A percentile compares a stretch with the other conserved stretches of the same genome.
phyloP scores from a whole-genome alignment of 2,113 vertebrate genomes.

The Hypocryptadius cinnamomeus region DNA sequence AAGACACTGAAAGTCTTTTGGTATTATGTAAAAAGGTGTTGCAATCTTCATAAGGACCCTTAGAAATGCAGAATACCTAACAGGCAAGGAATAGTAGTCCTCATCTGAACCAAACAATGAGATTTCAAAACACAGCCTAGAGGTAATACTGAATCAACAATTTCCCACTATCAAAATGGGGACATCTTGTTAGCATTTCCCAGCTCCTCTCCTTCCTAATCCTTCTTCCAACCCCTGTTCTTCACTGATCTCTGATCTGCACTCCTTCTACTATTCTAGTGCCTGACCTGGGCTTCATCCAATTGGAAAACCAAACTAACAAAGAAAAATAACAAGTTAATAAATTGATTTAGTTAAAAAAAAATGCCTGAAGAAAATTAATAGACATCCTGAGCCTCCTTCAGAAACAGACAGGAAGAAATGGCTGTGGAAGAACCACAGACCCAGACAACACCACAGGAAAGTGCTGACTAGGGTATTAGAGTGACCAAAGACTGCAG shows the following conservation, averaged over 20 bases:
- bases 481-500: neutral
- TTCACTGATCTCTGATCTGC: neutral
- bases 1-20: neutral
- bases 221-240: neutral
- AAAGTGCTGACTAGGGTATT: neutral
- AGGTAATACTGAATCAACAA: neutral
- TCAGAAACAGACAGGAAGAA: neutral
- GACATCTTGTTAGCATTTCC: neutral
- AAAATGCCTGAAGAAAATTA: neutral
- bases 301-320: neutral
- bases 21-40: neutral
- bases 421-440: neutral
- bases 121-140: neutral
- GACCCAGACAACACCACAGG: rapidly evolving
- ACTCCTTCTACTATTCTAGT: neutral
- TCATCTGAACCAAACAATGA: neutral
- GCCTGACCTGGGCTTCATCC: neutral
- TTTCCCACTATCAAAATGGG: neutral
- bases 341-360: neutral
- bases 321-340: neutral
- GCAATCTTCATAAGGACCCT: neutral
- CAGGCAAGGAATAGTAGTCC: neutral
- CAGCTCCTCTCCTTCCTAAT: neutral
- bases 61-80: neutral
- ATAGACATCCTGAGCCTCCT: neutral